A percentile compares a stretch with the other conserved stretches of the same genome.
Conservation (phyloP, 2,888 invertebrate species). For the Meandrusa payeni region DNA sequence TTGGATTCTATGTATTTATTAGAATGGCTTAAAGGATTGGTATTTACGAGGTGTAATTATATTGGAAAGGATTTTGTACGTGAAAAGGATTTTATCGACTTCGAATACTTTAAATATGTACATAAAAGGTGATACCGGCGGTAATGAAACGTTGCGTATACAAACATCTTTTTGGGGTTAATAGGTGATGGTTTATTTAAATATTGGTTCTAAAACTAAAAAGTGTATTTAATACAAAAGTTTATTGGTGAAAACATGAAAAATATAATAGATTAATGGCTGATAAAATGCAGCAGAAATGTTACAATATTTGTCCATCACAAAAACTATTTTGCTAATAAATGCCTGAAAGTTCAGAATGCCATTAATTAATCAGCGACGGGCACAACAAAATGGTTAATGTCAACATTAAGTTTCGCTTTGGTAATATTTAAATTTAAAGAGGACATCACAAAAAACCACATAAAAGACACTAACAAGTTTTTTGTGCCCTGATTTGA, state of each 20-base stretch:
- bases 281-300: conserved; percentile 81
- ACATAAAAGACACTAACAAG: conserved; percentile 73
- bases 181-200: conserved; percentile 77
- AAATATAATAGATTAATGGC: conserved; percentile 81
- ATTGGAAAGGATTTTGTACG: background rate
- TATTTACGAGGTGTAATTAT: too few species aligned
- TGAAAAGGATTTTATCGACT: background rate
- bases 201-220: conserved; percentile 80
- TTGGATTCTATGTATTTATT: too few species aligned
- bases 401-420: conserved; percentile 63
- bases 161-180: conserved; percentile 69
- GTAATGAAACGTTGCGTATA: conserved; percentile 34
- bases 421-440: conserved; percentile 61
- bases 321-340: conserved; percentile 77
- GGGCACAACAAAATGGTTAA: conserved; percentile 79
- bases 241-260: conserved; percentile 82
- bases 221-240: conserved; percentile 81
- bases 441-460: conserved; percentile 68
- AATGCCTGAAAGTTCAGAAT: conserved; percentile 79
- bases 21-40: too few species aligned
- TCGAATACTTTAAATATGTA: background rate
- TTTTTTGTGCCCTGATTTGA: conserved; percentile 75
- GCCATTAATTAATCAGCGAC: conserved; percentile 61
- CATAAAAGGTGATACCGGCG: too few species aligned
- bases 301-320: conserved; percentile 80